Evolutionary conservation across 2,797 vertebrate genomes (phyloP).

Genomic region (Lycodopsis pacificus): DNA sequence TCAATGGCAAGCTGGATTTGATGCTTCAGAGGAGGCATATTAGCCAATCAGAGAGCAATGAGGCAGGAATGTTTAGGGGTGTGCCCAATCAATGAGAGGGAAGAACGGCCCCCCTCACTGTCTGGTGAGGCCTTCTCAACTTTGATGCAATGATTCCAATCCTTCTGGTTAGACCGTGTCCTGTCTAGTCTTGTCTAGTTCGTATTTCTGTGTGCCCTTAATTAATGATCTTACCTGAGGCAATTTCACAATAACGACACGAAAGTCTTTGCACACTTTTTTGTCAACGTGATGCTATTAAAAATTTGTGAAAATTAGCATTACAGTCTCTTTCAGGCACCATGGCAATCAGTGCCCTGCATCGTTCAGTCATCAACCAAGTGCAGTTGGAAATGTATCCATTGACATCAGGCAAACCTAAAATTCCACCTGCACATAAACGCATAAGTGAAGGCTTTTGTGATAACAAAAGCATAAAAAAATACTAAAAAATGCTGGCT

Average conservation of each 20-base stretch:
- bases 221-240: fast-evolving
- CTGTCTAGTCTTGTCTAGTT: neutral
- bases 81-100: conserved; percentile 78
- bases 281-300: neutral
- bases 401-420: neutral
- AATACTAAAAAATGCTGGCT: neutral
- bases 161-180: neutral
- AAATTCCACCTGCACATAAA: neutral
- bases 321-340: neutral
- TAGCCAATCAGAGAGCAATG: conserved; percentile 58
- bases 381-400: neutral
- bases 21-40: neutral
- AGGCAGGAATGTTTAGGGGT: conserved; percentile 59
- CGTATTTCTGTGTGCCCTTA: neutral
- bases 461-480: neutral
- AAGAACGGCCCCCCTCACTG: conserved; percentile 26
- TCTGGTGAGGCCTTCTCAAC: conserved; percentile 6
- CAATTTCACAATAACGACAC: neutral
- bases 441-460: neutral
- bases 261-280: neutral
- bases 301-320: neutral
- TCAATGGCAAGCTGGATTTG: neutral
- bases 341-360: neutral
- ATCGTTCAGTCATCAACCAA: neutral
- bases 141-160: neutral